A percentile compares a stretch with the other conserved stretches of the same genome.
Conservation (phyloP, 2,113 vertebrate species). For the Phoenicopterus ruber region DNA sequence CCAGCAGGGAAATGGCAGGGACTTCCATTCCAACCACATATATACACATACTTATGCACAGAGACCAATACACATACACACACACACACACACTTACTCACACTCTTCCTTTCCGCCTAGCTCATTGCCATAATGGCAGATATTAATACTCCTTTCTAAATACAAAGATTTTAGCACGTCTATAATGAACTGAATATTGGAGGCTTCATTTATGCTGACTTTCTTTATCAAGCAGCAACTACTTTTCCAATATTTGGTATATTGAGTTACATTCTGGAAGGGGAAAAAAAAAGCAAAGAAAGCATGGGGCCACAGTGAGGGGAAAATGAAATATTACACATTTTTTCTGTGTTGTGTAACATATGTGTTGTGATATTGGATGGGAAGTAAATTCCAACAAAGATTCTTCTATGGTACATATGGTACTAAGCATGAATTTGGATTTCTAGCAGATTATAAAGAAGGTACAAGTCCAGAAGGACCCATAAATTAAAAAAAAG, state of each 20-base stretch:
- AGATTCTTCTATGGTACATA: conserved; percentile 19
- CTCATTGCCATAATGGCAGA: neutral
- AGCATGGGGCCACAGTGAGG: neutral
- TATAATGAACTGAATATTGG: neutral
- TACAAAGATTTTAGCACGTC: neutral
- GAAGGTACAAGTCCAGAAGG: conserved; percentile 54
- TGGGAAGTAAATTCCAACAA: conserved; percentile 48
- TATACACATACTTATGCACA: neutral
- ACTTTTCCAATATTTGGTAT: neutral
- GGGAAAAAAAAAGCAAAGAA: neutral
- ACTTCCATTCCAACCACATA: neutral
- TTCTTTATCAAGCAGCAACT: neutral
- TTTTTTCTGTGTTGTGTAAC: conserved; percentile 38
- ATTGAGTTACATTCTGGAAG: conserved; percentile 1
- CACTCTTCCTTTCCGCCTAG: neutral
- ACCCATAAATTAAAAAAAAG: conserved; percentile 26
- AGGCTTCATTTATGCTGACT: neutral
- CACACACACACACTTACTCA: neutral
- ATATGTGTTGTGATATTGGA: conserved; percentile 34
- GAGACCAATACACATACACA: neutral
- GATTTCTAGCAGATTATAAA: conserved; percentile 48
- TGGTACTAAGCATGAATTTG: conserved; percentile 4
- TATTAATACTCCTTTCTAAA: neutral
- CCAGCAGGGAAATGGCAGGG: neutral
- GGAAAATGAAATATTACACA: neutral